phyloP scores from a whole-genome alignment of 2,797 vertebrate species.

The Propithecus deckenii region DNA sequence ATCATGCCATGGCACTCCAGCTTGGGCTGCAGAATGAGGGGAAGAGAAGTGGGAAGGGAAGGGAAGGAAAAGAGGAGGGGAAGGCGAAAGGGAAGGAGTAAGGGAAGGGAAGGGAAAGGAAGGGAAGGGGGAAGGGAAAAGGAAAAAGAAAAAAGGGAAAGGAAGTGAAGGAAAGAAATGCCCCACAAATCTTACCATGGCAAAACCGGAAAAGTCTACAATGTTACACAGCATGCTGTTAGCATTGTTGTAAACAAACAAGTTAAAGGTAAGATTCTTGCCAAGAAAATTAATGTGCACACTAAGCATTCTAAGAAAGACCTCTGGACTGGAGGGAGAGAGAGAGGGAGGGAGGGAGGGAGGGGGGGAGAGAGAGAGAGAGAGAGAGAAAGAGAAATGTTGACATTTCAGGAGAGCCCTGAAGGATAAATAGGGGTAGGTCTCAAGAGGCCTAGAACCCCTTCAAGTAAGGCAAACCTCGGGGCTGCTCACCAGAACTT shows the following conservation, averaged over 20 bases:
- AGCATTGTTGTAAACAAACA: not conserved
- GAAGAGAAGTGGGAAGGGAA: no score
- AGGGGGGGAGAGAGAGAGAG: no score
- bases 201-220: not conserved
- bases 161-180: not conserved
- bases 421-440: not conserved
- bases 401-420: not conserved
- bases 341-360: not conserved
- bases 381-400: not conserved
- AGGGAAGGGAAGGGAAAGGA: no score
- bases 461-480: not conserved
- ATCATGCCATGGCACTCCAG: not conserved
- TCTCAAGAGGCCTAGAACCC: not conserved
- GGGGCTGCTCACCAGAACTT: not conserved
- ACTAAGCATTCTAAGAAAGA: not conserved
- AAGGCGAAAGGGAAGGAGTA: accelerated
- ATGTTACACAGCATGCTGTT: not conserved
- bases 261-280: not conserved
- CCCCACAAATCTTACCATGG: not conserved
- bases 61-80: no score
- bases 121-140: no score
- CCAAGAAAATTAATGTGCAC: not conserved
- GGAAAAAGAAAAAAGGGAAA: no score
- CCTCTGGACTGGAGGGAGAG: not conserved
- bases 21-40: no score